Percentiles rank a stretch among this genome's conserved stretches.
Evolutionary conservation across 2,888 invertebrate species (phyloP).

Genomic region (Ceriagrion tenellum): DNA sequence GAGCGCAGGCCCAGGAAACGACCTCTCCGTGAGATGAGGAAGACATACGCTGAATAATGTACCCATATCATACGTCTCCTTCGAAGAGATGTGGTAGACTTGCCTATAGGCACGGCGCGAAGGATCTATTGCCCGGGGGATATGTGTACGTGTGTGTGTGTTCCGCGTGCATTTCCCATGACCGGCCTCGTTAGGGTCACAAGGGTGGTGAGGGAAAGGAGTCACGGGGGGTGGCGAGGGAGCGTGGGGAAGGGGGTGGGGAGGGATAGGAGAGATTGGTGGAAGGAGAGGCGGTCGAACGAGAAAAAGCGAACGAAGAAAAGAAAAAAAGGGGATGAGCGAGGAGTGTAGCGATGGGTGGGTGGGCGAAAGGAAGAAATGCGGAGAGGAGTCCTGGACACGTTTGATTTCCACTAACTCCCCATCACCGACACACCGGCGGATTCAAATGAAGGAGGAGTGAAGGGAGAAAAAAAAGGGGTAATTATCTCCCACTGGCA

Average conservation of each 20-base stretch:
- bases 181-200: slow-evolving; percentile 53
- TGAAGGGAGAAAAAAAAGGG: too few species aligned
- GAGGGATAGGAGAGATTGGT: neutral
- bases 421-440: neutral
- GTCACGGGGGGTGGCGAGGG: neutral
- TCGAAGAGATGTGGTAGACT: neutral
- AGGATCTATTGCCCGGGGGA: neutral
- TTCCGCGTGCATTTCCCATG: neutral
- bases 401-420: slow-evolving; percentile 31
- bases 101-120: neutral
- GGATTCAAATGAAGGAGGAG: too few species aligned
- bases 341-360: neutral
- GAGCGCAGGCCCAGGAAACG: neutral
- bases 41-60: neutral
- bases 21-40: neutral
- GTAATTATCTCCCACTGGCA: too few species aligned
- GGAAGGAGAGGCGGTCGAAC: neutral
- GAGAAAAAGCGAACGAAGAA: too few species aligned
- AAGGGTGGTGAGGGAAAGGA: neutral
- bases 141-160: neutral
- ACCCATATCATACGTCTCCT: neutral
- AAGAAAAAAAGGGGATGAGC: neutral
- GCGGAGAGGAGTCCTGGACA: slow-evolving; percentile 5
- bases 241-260: neutral
- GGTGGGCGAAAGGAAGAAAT: too few species aligned